These are phyloP conservation scores for Xiphias gladius DNA, from an alignment of 2,113 vertebrate species.

Conservation along the genomic window DNA sequence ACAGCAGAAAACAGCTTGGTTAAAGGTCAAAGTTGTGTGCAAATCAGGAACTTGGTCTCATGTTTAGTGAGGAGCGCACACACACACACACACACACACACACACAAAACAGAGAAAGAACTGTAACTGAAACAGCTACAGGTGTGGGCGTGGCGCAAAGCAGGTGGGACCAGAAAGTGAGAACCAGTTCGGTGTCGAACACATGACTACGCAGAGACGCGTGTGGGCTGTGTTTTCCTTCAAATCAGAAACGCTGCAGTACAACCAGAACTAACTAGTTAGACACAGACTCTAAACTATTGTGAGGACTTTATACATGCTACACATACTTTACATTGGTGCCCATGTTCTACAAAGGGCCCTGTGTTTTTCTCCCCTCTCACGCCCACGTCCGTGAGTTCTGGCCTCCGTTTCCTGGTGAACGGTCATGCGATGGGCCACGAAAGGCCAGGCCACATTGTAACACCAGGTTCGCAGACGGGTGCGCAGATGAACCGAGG, in stretches of 20 bases:
- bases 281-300: conserved; percentile 12
- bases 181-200: conserved; percentile 62
- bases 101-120: not conserved
- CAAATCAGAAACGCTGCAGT: not conserved
- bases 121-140: conserved; percentile 2
- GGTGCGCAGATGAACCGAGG: not conserved
- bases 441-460: not conserved
- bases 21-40: conserved; percentile 31
- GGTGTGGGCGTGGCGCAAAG: conserved; percentile 43
- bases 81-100: conserved; percentile 3
- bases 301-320: not conserved
- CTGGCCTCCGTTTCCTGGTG: not conserved
- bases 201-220: not conserved
- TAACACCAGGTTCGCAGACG: not conserved
- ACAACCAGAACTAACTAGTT: conserved; percentile 24
- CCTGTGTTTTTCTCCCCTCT: conserved; percentile 12
- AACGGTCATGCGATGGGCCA: not conserved
- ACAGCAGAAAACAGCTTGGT: not conserved
- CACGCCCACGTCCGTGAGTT: not conserved
- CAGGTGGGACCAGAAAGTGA: conserved; percentile 35
- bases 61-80: conserved; percentile 6
- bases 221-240: not conserved
- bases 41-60: conserved; percentile 35
- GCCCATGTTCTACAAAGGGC: conserved; percentile 2
- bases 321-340: conserved; percentile 2